A percentile compares a stretch with the other conserved stretches of the same genome.
phyloP scores from a whole-genome alignment of 2,797 vertebrate genomes.

The Squalus acanthias region DNA sequence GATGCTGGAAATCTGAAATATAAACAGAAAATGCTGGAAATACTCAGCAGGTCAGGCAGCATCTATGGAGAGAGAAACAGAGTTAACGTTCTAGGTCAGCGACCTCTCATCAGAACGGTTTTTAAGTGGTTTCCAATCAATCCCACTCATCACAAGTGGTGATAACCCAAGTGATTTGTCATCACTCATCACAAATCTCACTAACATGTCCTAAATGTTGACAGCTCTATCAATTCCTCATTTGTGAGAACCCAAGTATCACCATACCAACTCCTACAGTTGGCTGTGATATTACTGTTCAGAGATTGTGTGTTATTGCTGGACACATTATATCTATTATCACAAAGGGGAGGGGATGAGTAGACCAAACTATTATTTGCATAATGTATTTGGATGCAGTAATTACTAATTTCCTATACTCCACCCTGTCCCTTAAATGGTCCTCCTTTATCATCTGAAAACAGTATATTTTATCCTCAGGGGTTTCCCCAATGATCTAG shows the following conservation, averaged over 20 bases:
- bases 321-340: neutral
- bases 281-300: neutral
- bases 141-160: neutral
- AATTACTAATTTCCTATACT: neutral
- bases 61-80: too few relatives aligned
- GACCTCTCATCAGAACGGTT: neutral
- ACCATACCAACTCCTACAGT: neutral
- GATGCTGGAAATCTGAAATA: too few relatives aligned
- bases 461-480: neutral
- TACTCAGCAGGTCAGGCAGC: too few relatives aligned
- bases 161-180: neutral
- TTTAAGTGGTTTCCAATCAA: neutral
- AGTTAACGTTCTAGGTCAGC: neutral
- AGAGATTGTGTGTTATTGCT: neutral
- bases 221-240: neutral
- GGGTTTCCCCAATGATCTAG: neutral
- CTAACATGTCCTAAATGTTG: neutral
- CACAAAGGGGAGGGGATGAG: neutral
- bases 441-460: too few relatives aligned
- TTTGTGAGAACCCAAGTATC: neutral
- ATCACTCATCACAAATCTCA: neutral
- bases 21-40: too few relatives aligned
- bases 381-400: neutral
- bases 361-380: neutral
- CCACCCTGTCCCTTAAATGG: neutral